Conservation (phyloP, 2,113 vertebrate genomes). For the Geothlypis trichas region DNA sequence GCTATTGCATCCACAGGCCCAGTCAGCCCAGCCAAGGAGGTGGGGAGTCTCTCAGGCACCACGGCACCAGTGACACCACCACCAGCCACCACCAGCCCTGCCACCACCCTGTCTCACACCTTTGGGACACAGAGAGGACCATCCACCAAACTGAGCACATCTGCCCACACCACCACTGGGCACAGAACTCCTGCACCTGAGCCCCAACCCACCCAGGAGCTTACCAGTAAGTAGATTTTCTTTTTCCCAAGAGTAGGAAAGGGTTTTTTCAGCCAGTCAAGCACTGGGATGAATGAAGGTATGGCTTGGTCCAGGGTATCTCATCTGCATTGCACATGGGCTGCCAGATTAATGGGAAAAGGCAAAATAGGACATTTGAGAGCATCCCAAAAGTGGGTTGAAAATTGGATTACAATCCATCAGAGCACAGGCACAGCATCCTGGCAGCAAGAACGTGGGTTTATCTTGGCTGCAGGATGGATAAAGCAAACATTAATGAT, state of each 20-base stretch:
- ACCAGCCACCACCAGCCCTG: neutral
- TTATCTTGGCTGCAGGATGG: neutral
- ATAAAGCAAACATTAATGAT: neutral
- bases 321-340: rapidly evolving
- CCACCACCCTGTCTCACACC: neutral
- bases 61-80: rapidly evolving
- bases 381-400: neutral
- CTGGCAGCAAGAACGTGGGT: rapidly evolving
- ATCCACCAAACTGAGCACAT: neutral
- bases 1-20: neutral
- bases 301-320: rapidly evolving
- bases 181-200: neutral
- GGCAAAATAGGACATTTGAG: neutral
- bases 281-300: neutral
- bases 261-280: neutral
- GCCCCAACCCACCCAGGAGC: neutral
- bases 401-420: neutral
- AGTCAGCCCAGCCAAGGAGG: neutral
- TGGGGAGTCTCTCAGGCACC: rapidly evolving
- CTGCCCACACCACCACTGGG: neutral
- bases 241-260: neutral
- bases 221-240: conserved; percentile 15
- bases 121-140: neutral
- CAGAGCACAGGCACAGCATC: neutral
- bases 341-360: neutral